A percentile compares a stretch with the other conserved stretches of the same genome.
Evolutionary conservation across 2,113 vertebrate genomes (phyloP).

Genomic region (Colistium nudipinnis): DNA sequence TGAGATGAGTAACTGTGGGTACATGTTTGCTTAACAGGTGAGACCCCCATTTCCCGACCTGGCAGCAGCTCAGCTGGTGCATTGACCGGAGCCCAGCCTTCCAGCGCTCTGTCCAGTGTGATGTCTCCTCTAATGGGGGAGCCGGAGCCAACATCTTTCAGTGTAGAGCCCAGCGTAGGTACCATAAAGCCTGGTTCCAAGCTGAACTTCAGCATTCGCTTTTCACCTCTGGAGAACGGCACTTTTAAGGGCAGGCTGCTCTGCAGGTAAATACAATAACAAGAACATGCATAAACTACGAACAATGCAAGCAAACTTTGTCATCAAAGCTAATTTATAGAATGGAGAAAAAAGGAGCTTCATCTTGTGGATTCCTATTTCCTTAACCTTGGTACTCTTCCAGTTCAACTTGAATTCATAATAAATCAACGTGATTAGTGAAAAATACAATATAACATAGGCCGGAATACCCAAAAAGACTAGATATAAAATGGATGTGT

Average conservation of each 20-base stretch:
- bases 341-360: too few species aligned
- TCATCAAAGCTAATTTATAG: too few species aligned
- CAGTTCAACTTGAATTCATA: not conserved
- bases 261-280: slow-evolving; percentile 85
- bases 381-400: not conserved
- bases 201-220: slow-evolving; percentile 83
- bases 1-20: slow-evolving; percentile 2
- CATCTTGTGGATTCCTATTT: too few species aligned
- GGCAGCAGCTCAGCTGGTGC: slow-evolving; percentile 36
- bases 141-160: slow-evolving; percentile 67
- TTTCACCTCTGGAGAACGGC: slow-evolving; percentile 82
- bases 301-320: not conserved
- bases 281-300: not conserved
- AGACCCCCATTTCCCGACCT: slow-evolving; percentile 23
- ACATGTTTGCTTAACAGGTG: slow-evolving; percentile 31
- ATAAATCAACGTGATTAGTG: too few species aligned
- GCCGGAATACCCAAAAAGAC: not conserved
- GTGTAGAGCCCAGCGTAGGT: slow-evolving; percentile 81
- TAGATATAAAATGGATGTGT: not conserved
- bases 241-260: slow-evolving; percentile 80
- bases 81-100: slow-evolving; percentile 15
- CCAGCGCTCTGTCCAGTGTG: slow-evolving; percentile 52
- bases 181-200: slow-evolving; percentile 71
- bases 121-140: slow-evolving; percentile 26
- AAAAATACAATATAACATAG: not conserved